Base-by-base conservation (phyloP, 2,888 invertebrate species). In the Diaphora mendica region DNA sequence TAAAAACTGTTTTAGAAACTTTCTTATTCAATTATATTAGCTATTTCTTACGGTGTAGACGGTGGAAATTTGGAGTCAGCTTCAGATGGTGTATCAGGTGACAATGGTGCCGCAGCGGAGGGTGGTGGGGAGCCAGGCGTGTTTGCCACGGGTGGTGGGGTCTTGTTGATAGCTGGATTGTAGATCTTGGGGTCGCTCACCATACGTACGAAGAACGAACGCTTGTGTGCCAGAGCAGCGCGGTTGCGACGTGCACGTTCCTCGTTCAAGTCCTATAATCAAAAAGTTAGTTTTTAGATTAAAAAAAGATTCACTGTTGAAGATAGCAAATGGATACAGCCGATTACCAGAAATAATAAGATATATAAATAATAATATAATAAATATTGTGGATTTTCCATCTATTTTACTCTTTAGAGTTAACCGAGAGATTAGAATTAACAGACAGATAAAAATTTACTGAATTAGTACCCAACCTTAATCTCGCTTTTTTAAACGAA, bases 121-220 rank as follows among this genome's bases (percentile, higher is more conserved):
- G 91, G 90, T 3, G 93, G 93, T 17, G 96, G 96, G 23, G 96
- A 96, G 66, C 93, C 92, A 1, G 96, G 95, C 66, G 96, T 96
- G 39, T 96, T 93, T 74, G 96, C 94, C 44, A 94, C 93, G 4
- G 97, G 96, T 69, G 97, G 97, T 69, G 97, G 96, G 0, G 97
- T 96, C 93, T 97, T 97, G 90, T 97, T 97, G 88, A 99, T 98
- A 77, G 98, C 98, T 51, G 99, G 98, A 95, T 99, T 98, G 96
- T 99, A 99, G 87, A 99, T 98, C 94, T 99, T 99, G 3, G 99
- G 99, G 96, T 99, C 99, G 91, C 98, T 98, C 79, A 99, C 99
- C 99, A 99, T 99, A 70, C 99, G 98, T 74, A 99, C 99, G 94
- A 99, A 99, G 96, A 99, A 99, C 23, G 99, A 99, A 71, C 99